Conservation (phyloP, 2,888 invertebrate species). For the Hymenopus coronatus region DNA sequence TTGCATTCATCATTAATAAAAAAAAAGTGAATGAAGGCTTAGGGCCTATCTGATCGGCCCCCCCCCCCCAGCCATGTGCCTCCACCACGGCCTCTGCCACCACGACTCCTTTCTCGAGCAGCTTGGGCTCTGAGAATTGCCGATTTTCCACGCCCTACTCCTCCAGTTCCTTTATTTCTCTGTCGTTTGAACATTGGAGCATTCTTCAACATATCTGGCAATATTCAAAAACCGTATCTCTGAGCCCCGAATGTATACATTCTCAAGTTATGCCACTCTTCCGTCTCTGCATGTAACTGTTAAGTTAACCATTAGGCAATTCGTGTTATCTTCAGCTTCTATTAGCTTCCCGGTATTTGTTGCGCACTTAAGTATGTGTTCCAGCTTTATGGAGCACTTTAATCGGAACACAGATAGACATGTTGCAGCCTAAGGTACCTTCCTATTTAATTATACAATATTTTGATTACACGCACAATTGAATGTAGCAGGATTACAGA, state of each 20-base stretch:
- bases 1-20: too few species aligned
- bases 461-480: too few species aligned
- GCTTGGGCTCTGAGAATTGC: slow-evolving; percentile 90
- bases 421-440: slow-evolving; percentile 47
- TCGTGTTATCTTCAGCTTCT: slow-evolving; percentile 99
- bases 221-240: slow-evolving; percentile 95
- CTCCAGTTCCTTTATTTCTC: slow-evolving; percentile 70
- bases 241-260: slow-evolving; percentile 97
- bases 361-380: slow-evolving; percentile 97
- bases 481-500: too few species aligned
- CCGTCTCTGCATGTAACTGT: slow-evolving; percentile 95
- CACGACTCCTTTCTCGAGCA: too few species aligned
- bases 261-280: slow-evolving; percentile 87
- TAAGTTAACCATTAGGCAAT: slow-evolving; percentile 94
- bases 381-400: slow-evolving; percentile 99
- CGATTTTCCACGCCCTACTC: slow-evolving; percentile 86
- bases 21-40: too few species aligned
- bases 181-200: slow-evolving; percentile 96
- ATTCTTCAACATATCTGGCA: slow-evolving; percentile 99
- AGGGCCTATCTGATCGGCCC: too few species aligned
- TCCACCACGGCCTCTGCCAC: too few species aligned
- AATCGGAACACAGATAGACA: slow-evolving; percentile 99
- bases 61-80: too few species aligned
- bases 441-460: too few species aligned
- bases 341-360: slow-evolving; percentile 97